Conservation (phyloP, 2,113 vertebrate species). For the Dipodomys merriami region DNA sequence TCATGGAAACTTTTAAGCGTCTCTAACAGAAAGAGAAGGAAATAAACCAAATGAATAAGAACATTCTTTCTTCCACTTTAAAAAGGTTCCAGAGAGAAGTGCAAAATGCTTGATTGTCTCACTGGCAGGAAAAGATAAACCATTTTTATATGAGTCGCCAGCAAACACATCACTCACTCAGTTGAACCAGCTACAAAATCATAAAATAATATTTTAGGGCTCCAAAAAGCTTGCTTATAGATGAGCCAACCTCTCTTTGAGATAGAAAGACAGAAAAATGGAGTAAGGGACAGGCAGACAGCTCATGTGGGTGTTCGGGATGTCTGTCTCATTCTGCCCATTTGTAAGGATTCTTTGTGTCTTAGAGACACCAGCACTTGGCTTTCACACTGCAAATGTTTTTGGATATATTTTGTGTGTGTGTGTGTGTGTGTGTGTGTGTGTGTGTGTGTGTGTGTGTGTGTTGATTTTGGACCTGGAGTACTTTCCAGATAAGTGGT, state of each 20-base stretch:
- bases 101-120: slow-evolving; percentile 60
- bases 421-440: background rate
- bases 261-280: slow-evolving; percentile 2
- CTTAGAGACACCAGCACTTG: background rate
- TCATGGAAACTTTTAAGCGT: slow-evolving; percentile 78
- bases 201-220: slow-evolving; percentile 15
- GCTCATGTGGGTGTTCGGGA: background rate
- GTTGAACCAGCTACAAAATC: background rate
- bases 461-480: slow-evolving; percentile 29
- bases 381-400: background rate
- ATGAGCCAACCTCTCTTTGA: slow-evolving; percentile 34
- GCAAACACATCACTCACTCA: background rate
- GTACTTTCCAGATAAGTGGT: background rate
- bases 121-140: slow-evolving; percentile 43
- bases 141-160: slow-evolving; percentile 48
- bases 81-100: slow-evolving; percentile 71
- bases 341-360: background rate
- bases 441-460: background rate
- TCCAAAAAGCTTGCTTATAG: slow-evolving; percentile 40
- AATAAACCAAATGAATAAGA: slow-evolving; percentile 72
- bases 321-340: background rate
- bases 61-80: slow-evolving; percentile 73
- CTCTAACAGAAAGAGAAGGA: slow-evolving; percentile 68
- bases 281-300: background rate
- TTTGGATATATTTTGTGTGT: background rate